Evolutionary conservation across 2,113 vertebrate species (phyloP), one percentile per base, ranked within the genome.

Genomic region (Festucalex cinctus): DNA sequence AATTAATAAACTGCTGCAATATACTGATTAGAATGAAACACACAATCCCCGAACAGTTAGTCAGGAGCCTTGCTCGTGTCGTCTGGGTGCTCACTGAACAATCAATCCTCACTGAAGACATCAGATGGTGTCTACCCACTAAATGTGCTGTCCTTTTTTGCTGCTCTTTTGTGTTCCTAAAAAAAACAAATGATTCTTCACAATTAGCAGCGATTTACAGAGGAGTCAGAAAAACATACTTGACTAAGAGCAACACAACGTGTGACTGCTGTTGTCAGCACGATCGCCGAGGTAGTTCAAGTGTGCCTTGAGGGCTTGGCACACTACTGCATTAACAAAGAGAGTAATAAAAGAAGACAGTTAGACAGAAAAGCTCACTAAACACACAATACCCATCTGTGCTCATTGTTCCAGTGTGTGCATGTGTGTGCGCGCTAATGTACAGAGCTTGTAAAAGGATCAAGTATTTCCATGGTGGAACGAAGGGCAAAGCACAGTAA

Each of bases 361-460:
- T 62, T 56, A 67, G 68, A 75, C 6, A 65, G 51, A 69, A 63
- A 66, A 24, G 39, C 44, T n/a, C 53, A 59, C 41, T 67, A 63
- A 76, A 80, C 48, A 63, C 71, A 84, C 69, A 81, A 71, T 54
- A 74, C 69, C 69, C 74, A 83, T 78, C 72, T 83, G 83, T 65
- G 72, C 73, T 66, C 66, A 61, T 64, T 78, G 73, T 64, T 41
- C 48, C 49, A 8, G 32, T 37, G 39, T 63, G 68, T 73, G 60
- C 24, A 6, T 61, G 53, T 69, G 66, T 70, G 69, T 64, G 70
- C 39, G 32, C 56, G 49, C 73, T 28, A 69, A 71, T 65, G 32
- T 19, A 35, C 54, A 49, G 46, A 64, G 36, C 56, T 70, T 70
- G 66, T 63, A 46, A 71, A 73, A 66, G 73, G 73, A 83, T 84